Evolutionary conservation across 2,113 vertebrate species (phyloP).

Genomic region (Climacteris rufus): DNA sequence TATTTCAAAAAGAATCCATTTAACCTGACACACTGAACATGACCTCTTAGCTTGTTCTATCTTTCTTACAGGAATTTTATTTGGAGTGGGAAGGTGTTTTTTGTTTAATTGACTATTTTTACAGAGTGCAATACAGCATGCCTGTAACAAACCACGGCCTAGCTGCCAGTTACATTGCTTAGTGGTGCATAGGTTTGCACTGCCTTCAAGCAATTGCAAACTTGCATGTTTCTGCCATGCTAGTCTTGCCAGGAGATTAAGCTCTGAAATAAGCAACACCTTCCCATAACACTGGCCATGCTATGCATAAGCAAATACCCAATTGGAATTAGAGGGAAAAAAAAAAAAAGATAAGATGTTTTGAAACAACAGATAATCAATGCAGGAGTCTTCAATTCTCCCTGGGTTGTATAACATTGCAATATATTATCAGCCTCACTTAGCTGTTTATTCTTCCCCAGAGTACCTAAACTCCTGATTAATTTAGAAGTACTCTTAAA

Average conservation of each 20-base stretch:
- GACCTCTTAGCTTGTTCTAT: neutral
- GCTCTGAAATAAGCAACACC: neutral
- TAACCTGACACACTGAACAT: neutral
- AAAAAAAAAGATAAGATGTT: neutral
- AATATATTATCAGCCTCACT: conserved; percentile 3
- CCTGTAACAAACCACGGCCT: neutral
- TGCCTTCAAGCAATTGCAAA: neutral
- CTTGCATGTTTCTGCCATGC: neutral
- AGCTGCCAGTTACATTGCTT: neutral
- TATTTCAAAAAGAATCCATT: neutral
- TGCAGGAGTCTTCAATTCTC: conserved; percentile 1
- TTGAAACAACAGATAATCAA: conserved; percentile 24
- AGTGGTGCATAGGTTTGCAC: neutral
- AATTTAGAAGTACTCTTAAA: neutral
- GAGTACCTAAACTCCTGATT: neutral
- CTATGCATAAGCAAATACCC: neutral
- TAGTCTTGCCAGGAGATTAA: neutral
- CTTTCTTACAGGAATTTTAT: neutral
- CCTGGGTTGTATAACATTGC: neutral
- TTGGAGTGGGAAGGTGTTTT: accelerated
- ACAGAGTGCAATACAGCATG: neutral
- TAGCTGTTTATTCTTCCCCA: conserved; percentile 19
- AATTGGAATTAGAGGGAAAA: neutral
- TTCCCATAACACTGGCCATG: neutral
- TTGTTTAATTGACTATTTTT: neutral